Base-by-base conservation (phyloP, 2,888 invertebrate genomes). In the Eubasilissa splendida region DNA sequence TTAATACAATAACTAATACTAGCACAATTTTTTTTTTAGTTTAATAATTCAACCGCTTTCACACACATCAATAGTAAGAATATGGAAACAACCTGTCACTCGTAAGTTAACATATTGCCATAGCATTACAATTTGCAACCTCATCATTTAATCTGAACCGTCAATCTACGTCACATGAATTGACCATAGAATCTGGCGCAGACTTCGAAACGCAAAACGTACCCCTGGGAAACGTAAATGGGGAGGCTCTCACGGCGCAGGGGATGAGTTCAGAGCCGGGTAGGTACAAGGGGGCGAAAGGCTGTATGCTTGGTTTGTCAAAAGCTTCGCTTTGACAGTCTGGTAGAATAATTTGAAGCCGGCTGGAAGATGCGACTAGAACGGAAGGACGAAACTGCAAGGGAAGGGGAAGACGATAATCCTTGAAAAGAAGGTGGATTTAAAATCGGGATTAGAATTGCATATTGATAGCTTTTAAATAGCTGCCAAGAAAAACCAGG, bases 231-330 rank as follows among this genome's bases (percentile, higher is more conserved):
- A 42, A 53, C 11, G 50, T 22, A 22, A 22, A 22, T 22, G 22
- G 11, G 53, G 68, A 52, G 50, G 56, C 58, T 33, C 14, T 65
- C 53, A 74, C 59, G 75, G 65, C 68, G 22, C 10, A 22, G 42
- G 33, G 31, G 14, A 58, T 31, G 65, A 14, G 14, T 50, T 60
- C 58, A 22, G 65, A 74, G 74, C 22, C 22, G 73, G 66, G 80
- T 63, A n/a, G 77, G 33, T 14, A 53, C 68, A 53, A 59, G 54
- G 63, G 53, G 50, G 54, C 76, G 60, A 76, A 66, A 82, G 82
- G 77, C 79, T 65, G 82, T 75, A 84, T 80, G 83, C 83, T 83
- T 77, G 83, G 84, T 79, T 84, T 83, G 84, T 84, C 84, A 84
- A 84, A 84, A 84, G 84, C 82, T 68, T 83, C 79, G 80, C 82